Conservation (phyloP, 2,113 vertebrate genomes). For the Pongo pygmaeus region DNA sequence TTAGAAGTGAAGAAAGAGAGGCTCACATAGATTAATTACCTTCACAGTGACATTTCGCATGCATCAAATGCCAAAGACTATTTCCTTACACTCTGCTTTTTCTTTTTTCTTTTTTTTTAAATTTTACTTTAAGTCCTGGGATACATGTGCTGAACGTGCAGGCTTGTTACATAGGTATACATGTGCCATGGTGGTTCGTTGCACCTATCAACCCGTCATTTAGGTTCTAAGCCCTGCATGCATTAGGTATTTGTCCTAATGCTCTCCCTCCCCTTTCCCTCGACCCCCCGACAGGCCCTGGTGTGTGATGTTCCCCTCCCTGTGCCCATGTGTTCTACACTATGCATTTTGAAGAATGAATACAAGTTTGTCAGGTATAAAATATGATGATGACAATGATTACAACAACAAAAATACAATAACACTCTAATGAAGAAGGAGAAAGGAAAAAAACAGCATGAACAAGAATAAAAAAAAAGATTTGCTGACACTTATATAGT, state of each 20-base stretch:
- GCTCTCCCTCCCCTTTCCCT: no score
- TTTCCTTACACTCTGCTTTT: not conserved
- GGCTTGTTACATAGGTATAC: no score
- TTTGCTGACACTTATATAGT: not conserved
- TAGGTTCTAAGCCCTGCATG: no score
- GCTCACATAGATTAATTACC: not conserved
- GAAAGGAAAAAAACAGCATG: fast-evolving
- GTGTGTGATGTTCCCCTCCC: no score
- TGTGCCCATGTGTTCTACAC: no score
- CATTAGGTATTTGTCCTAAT: no score
- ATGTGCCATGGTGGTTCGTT: no score
- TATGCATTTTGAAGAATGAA: not conserved
- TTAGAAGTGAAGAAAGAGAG: not conserved
- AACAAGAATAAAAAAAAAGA: not conserved
- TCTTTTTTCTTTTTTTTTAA: no score
- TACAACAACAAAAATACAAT: not conserved
- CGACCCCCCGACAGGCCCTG: no score
- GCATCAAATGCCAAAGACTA: not conserved
- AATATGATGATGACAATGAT: not conserved
- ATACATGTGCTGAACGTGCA: no score
- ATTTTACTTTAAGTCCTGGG: no score
- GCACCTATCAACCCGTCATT: no score
- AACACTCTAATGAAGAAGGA: not conserved
- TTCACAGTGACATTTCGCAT: not conserved
- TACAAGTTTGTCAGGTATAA: not conserved